Evolutionary conservation across 2,888 invertebrate species (phyloP).

Genomic region (Caenorhabditis auriculariae): DNA sequence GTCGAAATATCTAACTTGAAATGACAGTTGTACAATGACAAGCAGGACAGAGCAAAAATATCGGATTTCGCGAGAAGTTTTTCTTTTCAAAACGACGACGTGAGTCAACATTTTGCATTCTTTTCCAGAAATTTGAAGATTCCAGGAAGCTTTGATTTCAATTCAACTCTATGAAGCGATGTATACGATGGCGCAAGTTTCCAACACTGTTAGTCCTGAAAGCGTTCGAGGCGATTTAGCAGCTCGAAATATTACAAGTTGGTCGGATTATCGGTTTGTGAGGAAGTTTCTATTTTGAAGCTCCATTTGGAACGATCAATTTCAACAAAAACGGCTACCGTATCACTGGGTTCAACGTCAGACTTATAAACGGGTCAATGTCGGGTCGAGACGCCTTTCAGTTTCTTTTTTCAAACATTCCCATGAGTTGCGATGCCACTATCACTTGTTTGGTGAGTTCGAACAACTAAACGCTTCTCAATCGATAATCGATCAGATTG

Average conservation of each 20-base stretch:
- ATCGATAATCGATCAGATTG: no score
- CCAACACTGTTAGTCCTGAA: constrained; percentile 7
- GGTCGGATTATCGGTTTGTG: not conserved
- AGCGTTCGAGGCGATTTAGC: no score
- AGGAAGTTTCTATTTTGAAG: constrained; percentile 4
- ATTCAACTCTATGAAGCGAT: constrained; percentile 34
- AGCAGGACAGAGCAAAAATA: constrained; percentile 3
- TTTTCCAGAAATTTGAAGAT: constrained; percentile 8
- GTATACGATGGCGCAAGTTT: constrained; percentile 11
- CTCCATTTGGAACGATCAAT: constrained; percentile 30
- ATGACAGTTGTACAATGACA: constrained; percentile 31
- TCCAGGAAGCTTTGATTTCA: constrained; percentile 10
- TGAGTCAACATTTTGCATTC: no score
- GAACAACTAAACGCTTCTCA: no score
- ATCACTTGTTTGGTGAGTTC: no score
- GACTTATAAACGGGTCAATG: constrained; percentile 3
- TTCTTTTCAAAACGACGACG: not conserved
- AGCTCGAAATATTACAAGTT: no score
- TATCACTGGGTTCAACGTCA: constrained; percentile 20
- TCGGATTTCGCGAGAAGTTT: not conserved
- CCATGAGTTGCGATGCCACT: no score
- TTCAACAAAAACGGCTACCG: constrained; percentile 21
- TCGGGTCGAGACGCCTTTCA: no score
- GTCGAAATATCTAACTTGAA: not conserved
- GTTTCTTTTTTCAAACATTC: no score